These are phyloP conservation scores for Gymnothorax reevesii DNA, from an alignment of 2,797 vertebrate species.

Conservation along the genomic window DNA sequence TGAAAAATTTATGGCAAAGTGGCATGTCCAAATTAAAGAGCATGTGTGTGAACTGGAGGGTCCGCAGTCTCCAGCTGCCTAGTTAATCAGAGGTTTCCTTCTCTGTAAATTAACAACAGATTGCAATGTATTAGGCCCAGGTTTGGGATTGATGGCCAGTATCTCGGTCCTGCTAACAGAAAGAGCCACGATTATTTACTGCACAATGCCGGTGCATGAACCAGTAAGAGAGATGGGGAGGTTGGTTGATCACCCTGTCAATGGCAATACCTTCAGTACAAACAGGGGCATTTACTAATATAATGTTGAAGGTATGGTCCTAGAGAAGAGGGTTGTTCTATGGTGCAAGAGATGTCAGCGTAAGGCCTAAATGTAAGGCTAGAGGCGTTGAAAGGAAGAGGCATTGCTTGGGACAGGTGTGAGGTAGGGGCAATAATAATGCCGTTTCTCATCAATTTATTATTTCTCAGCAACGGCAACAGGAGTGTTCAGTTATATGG, in stretches of 20 bases:
- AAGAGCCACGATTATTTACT: constrained; percentile 5
- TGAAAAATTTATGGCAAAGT: constrained; percentile 42
- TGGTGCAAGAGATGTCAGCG: too few relatives aligned
- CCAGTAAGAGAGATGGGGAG: neutral
- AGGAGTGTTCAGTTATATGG: neutral
- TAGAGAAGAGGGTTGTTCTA: neutral
- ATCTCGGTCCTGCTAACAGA: neutral
- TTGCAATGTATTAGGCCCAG: constrained; percentile 7
- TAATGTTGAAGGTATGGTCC: neutral
- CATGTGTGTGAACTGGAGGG: constrained; percentile 16
- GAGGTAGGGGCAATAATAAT: neutral
- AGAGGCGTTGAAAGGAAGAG: neutral
- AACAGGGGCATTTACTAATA: neutral
- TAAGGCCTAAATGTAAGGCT: neutral
- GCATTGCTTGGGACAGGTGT: neutral
- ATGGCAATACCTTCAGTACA: neutral
- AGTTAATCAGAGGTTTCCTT: constrained; percentile 29
- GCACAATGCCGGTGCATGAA: neutral
- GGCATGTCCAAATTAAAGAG: constrained; percentile 44
- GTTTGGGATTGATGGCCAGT: constrained; percentile 4
- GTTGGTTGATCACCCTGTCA: neutral
- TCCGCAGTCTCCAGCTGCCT: constrained; percentile 26
- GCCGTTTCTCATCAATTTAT: too few relatives aligned
- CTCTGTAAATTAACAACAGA: constrained; percentile 27
- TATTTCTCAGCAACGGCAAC: neutral